Percentiles rank a stretch among this genome's conserved stretches.
Conservation (phyloP, 2,888 invertebrate species). For the Hypomecis punctinalis region DNA sequence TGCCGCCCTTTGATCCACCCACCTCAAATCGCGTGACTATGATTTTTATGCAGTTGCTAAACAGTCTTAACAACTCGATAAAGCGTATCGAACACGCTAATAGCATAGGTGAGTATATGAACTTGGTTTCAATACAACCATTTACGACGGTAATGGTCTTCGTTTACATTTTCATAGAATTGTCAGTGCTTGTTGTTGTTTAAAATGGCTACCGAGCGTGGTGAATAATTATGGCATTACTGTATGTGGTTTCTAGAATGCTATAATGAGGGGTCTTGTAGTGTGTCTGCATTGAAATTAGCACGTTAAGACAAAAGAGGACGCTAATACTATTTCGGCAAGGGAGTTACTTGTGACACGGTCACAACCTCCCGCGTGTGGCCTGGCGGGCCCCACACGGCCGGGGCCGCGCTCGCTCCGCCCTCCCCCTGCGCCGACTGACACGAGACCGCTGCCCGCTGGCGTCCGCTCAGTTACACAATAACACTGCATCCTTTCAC, state of each 20-base stretch:
- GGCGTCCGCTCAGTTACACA: constrained; percentile 82
- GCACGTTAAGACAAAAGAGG: constrained; percentile 50
- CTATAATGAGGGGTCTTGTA: not conserved
- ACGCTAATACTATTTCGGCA: constrained; percentile 76
- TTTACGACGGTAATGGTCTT: not conserved
- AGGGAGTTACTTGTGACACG: constrained; percentile 83
- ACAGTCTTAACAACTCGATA: constrained; percentile 46
- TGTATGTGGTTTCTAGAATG: not conserved
- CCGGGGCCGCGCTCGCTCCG: constrained; percentile 83
- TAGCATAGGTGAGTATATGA: constrained; percentile 43
- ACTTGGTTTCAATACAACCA: constrained; percentile 15
- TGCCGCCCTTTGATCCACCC: constrained; percentile 85
- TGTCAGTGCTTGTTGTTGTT: constrained; percentile 16
- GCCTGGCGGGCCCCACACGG: constrained; percentile 86
- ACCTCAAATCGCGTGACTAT: constrained; percentile 81
- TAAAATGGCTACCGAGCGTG: constrained; percentile 39
- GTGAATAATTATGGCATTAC: constrained; percentile 10
- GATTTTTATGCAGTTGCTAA: constrained; percentile 72
- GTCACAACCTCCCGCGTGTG: constrained; percentile 86
- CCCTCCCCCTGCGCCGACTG: constrained; percentile 83
- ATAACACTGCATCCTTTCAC: constrained; percentile 73
- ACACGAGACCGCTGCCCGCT: constrained; percentile 82
- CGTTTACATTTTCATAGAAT: constrained; percentile 1
- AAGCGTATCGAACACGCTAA: constrained; percentile 45
- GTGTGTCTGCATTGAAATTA: not conserved